A percentile compares a stretch with the other conserved stretches of the same genome.
Conservation (phyloP, 2,888 invertebrate genomes). For the Calliopum simillimum region DNA sequence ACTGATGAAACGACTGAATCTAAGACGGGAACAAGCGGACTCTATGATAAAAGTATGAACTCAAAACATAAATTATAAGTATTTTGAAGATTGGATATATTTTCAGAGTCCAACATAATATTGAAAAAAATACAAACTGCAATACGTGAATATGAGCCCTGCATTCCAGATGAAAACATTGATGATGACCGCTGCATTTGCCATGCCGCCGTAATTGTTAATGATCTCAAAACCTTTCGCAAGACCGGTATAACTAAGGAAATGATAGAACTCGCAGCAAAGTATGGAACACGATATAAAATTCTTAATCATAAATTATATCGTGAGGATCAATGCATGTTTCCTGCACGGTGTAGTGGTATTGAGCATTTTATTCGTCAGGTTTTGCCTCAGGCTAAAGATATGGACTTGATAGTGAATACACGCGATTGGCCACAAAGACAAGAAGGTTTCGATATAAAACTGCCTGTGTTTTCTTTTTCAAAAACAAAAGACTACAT, state of each 20-base stretch:
- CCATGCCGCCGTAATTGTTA: conserved; percentile 73
- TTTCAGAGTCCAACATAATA: conserved; percentile 56
- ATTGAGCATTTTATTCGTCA: conserved; percentile 87
- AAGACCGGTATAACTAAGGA: conserved; percentile 77
- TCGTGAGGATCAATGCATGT: conserved; percentile 87
- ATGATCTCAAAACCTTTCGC: conserved; percentile 77
- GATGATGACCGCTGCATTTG: conserved; percentile 73
- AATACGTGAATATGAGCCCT: conserved; percentile 70
- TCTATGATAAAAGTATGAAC: too few relatives aligned
- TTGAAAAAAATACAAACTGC: conserved; percentile 69
- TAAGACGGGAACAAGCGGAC: too few relatives aligned
- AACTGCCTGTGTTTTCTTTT: conserved; percentile 90
- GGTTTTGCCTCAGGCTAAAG: conserved; percentile 76
- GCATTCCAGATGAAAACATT: conserved; percentile 66
- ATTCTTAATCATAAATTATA: conserved; percentile 84
- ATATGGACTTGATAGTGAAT: conserved; percentile 90
- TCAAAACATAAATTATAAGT: too few relatives aligned
- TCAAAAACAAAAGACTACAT: conserved; percentile 86
- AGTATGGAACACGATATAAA: conserved; percentile 83
- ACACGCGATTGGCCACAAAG: conserved; percentile 95
- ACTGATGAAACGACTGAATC: too few relatives aligned
- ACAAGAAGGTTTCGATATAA: conserved; percentile 43
- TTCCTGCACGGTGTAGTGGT: conserved; percentile 91
- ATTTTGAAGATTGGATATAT: too few relatives aligned
- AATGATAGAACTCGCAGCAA: conserved; percentile 72